Base-by-base conservation (phyloP, 2,113 vertebrate genomes). In the Leucopsar rothschildi region DNA sequence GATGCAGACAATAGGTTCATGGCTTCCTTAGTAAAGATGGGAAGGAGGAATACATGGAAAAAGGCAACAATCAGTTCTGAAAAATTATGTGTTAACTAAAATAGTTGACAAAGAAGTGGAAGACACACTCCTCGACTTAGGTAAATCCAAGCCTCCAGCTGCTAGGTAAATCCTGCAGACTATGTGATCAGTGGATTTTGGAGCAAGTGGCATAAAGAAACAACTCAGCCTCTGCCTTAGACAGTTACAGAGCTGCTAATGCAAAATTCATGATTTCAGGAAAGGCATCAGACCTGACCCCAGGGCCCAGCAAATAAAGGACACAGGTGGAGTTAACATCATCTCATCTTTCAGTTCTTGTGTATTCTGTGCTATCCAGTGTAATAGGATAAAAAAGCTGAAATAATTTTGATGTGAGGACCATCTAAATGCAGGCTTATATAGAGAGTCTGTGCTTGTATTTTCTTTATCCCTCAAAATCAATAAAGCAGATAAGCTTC, bases 81-180 rank as follows among this genome's bases (percentile, higher is more conserved):
- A 73, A 47, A 93, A 69, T 37, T 57, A 52, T 9, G 11, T 17
- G 63, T 57, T 60, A 37, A 86, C 42, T 37, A 73, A 84, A 86
- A 20, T 28, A n/a, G 12, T 35, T 25, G n/a, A 27, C 27, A 72
- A 92, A 81, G 55, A 83, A 70, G 12, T 42, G 20, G 24, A 88
- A 72, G 12, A 45, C 10, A n/a, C 6, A 9, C 85, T 87, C 23
- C 15, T 39, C 0, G 0, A 61, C 42, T 39, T 33, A 16, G 3
- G 3, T 39, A 72, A 88, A 80, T 72, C 14, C 44, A 72, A 64
- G 28, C 22, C 21, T 57, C 18, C 8, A 55, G 31, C 49, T 79
- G 31, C 56, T 47, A 69, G 15, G 40, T 80, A 63, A 72, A 76
- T 69, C n/a, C 45, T 53, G 15, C 12, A 86, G 76, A 57, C 24